These are phyloP conservation scores for Eidolon dupreanum DNA, from an alignment of 2,797 vertebrate genomes.

Conservation along the genomic window DNA sequence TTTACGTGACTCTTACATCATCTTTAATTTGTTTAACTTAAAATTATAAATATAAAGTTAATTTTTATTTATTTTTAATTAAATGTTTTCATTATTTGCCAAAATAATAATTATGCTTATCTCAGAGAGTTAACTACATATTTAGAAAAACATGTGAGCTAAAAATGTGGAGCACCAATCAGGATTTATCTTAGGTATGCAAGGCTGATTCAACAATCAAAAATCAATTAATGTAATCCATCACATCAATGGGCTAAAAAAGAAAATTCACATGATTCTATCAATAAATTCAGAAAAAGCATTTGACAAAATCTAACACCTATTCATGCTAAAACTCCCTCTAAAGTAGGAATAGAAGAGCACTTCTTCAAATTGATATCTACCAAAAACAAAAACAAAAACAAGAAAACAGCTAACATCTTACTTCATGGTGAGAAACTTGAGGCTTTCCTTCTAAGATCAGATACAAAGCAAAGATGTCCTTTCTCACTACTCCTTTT, in stretches of 20 bases:
- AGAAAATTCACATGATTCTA: not conserved
- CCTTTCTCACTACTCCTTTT: not conserved
- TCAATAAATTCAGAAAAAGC: not conserved
- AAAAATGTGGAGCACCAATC: constrained; percentile 35
- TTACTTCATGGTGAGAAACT: not conserved
- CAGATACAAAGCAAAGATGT: not conserved
- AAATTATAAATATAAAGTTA: not conserved
- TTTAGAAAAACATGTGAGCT: constrained; percentile 61
- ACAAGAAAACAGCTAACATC: not conserved
- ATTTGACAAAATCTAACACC: not conserved
- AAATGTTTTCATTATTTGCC: constrained; percentile 35
- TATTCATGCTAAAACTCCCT: not conserved
- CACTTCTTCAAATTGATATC: not conserved
- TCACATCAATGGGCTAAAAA: not conserved
- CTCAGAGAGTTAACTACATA: constrained; percentile 59
- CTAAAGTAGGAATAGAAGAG: not conserved
- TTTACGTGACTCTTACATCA: not conserved
- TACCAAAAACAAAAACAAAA: not conserved
- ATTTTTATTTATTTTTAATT: not conserved
- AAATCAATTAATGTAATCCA: not conserved
- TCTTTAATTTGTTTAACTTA: not conserved
- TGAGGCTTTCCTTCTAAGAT: not conserved
- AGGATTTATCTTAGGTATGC: not conserved
- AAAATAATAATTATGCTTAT: constrained; percentile 62
- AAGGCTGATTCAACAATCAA: not conserved